Evolutionary conservation across 2,113 vertebrate species (phyloP), one percentile per base, ranked within the genome.

Genomic region (Sigmodon hispidus): DNA sequence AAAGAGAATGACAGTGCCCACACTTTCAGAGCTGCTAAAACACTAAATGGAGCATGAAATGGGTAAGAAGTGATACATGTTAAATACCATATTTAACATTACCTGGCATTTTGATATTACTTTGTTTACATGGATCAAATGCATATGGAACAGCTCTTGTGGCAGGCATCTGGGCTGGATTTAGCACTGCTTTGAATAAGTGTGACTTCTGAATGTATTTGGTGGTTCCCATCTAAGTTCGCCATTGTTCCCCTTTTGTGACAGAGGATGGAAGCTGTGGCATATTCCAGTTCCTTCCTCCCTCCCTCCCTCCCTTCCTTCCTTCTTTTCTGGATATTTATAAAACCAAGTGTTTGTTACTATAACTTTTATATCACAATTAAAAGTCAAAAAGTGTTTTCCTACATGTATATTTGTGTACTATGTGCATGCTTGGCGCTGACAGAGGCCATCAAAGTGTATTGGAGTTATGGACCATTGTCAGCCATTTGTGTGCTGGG

Each of bases 91-190:
- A 26, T 80, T 43, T 84, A 63, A 45, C 57, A 6, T 86, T 86
- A 73, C 57, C 22, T 80, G n/a, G 29, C 43, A 69, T 93, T 95
- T 90, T 90, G 2, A 70, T 72, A 63, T 69, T 57, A 69, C 79
- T 94, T 94, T 93, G 79, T 90, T 96, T 93, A 67, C 34, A 67
- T 87, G 72, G 67, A 69, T 87, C 22, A 67, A 75, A 67, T 75
- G 65, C 12, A 9, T 73, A 36, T 34, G 73, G 67, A 87, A 52
- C 26, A 73, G 26, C 63, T 19, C 48, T 13, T n/a, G n/a, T 63
- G 69, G n/a, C 59, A 70, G 75, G n/a, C 31, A n/a, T 11, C 48
- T 87, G 4, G 55, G 21, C 16, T 75, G 52, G 67, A 22, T 55
- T 90, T 65, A 59, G 55, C 34, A 70, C 45, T 26, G 70, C 36